Base-by-base conservation (phyloP, 1,140 invertebrate species). In the Ditylenchus dipsaci region DNA sequence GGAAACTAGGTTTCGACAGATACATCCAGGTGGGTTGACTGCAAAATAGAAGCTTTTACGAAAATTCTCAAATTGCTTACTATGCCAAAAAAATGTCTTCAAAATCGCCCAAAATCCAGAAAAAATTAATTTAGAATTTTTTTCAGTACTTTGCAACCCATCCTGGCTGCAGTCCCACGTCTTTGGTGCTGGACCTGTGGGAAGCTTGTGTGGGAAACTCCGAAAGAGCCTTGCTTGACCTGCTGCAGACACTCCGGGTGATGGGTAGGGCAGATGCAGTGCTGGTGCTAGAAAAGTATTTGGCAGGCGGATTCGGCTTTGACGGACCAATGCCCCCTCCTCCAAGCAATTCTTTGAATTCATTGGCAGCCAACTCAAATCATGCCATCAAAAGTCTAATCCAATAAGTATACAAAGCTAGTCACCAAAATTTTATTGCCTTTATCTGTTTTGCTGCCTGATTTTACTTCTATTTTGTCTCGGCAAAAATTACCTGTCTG, bases 171-270 rank as follows among this genome's bases (percentile, higher is more conserved):
- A 77, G 76, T 29, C 78, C 78, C 38, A 73, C 78, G 15, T 65
- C 73, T 13, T 63, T 78, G 15, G 63, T 82, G 30, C 66, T 80
- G 13, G 78, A 80, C 63, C 68, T 80, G 5, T 80, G 80, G 80
- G 78, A 80, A 66, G 73, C 78, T 17, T 66, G 57, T 17, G 58
- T 57, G 8, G 53, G 42, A 29, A 76, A 76, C 29, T 76, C 75
- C 7, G 76, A 73, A 19, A 66, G 79, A 42, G 78, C 78, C 43
- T 58, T 78, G 1, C 72, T 80, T 5, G 78, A 80, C 62, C 68
- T 80, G n/a, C 68, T 80, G 29, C 78, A 80, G 62, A 79, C 72
- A 17, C 63, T 80, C 27, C 78, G 80, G 27, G 75, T 80, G 23
- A 75, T 80, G 76, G 78, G 78, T 43, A 65, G 78, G 56, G 68